Evolutionary conservation across 2,888 invertebrate species (phyloP).

Genomic region (Heliothis peltigera): DNA sequence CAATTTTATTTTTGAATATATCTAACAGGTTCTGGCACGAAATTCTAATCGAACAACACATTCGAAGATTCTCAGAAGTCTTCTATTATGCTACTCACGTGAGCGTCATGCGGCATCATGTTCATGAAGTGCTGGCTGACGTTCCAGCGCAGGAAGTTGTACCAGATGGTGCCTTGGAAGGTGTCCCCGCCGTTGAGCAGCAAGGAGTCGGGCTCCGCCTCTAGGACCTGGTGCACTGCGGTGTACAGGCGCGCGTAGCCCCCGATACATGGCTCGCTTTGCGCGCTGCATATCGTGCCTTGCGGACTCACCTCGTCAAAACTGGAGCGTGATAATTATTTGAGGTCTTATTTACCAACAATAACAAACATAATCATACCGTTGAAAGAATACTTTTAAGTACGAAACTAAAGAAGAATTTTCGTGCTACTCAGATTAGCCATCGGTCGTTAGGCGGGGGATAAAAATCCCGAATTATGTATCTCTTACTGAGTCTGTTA

Average conservation of each 20-base stretch:
- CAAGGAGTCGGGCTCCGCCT: conserved; percentile 91
- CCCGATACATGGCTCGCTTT: conserved; percentile 90
- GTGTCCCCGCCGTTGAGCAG: conserved; percentile 92
- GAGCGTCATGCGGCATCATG: conserved; percentile 93
- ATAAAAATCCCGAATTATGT: too few species aligned
- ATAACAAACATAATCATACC: too few species aligned
- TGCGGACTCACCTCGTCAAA: conserved; percentile 90
- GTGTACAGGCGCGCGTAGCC: conserved; percentile 92
- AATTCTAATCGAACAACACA: too few species aligned
- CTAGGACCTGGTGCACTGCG: conserved; percentile 83
- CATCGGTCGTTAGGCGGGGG: too few species aligned
- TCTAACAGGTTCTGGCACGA: too few species aligned
- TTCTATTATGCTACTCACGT: conserved; percentile 88
- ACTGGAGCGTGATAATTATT: conserved; percentile 73
- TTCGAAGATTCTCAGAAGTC: too few species aligned
- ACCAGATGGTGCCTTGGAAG: conserved; percentile 93
- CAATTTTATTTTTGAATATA: too few species aligned
- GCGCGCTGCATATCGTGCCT: conserved; percentile 89
- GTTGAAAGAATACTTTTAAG: too few species aligned
- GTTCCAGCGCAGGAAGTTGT: conserved; percentile 93
- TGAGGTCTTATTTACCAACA: too few species aligned
- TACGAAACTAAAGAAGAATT: too few species aligned
- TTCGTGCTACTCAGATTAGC: too few species aligned
- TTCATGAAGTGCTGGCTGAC: conserved; percentile 94
- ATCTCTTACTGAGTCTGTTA: too few species aligned